A percentile compares a stretch with the other conserved stretches of the same genome.
Conservation (phyloP, 2,888 invertebrate genomes). For the Polyommatus iphigenia region DNA sequence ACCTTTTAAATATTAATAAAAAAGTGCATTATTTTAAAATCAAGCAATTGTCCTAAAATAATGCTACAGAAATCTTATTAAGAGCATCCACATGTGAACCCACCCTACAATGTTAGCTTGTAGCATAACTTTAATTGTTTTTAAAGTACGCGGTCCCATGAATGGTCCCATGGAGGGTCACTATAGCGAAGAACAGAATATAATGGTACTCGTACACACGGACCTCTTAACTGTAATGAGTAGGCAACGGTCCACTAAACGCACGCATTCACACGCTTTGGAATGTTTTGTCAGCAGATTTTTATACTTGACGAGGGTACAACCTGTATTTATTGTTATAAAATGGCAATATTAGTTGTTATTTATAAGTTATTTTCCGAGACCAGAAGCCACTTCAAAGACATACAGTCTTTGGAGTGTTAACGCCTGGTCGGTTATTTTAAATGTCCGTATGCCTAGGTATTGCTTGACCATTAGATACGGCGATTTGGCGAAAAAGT, state of each 20-base stretch:
- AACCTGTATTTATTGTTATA: no score
- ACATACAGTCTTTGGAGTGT: no score
- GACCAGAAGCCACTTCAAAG: no score
- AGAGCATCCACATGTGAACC: constrained; percentile 49
- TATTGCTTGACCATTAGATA: no score
- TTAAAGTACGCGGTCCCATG: constrained; percentile 57
- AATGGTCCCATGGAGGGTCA: constrained; percentile 34
- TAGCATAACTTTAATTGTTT: constrained; percentile 75
- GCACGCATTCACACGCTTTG: constrained; percentile 24
- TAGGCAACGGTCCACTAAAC: constrained; percentile 18
- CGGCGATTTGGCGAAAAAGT: no score
- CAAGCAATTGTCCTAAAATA: no score
- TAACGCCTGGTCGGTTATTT: no score
- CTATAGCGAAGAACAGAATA: constrained; percentile 36
- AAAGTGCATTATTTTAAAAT: no score
- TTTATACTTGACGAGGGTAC: not conserved
- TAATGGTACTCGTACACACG: constrained; percentile 33
- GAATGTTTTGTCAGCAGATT: constrained; percentile 15
- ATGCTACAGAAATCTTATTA: not conserved
- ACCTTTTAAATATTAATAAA: no score
- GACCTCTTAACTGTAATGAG: constrained; percentile 32
- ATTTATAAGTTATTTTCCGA: no score
- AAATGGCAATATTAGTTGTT: no score
- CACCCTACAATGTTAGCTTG: constrained; percentile 43
- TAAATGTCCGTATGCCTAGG: no score